phyloP scores from a whole-genome alignment of 2,797 vertebrate genomes.

The Sebastes reedi region DNA sequence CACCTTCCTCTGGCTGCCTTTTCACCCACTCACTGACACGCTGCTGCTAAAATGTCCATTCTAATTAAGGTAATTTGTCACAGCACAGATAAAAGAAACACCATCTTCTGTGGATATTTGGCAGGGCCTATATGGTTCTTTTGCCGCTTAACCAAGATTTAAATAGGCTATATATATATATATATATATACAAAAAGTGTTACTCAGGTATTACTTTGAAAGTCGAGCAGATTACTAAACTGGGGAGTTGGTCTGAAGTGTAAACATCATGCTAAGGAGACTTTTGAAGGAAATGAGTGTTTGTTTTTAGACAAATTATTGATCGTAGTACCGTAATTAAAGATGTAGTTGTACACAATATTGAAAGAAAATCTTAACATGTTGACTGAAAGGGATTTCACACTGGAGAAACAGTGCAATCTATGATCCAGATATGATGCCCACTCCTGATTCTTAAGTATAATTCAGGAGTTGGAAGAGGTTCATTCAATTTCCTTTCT shows the following conservation, averaged over 20 bases:
- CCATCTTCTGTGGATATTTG: neutral
- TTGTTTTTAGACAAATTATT: neutral
- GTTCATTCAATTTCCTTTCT: neutral
- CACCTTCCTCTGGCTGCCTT: slow-evolving; percentile 18
- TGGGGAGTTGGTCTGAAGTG: neutral
- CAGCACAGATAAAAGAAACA: neutral
- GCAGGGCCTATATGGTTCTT: neutral
- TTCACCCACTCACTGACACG: slow-evolving; percentile 25
- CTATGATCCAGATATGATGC: neutral
- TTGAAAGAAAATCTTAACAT: neutral
- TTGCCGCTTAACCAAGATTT: neutral
- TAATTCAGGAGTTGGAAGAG: neutral
- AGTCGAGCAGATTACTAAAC: neutral
- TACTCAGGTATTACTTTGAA: neutral
- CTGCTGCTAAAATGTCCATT: slow-evolving; percentile 6
- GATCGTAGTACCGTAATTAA: neutral
- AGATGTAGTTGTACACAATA: neutral
- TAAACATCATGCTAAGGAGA: neutral
- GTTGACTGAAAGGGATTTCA: neutral
- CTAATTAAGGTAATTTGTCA: slow-evolving; percentile 9
- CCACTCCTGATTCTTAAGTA: neutral
- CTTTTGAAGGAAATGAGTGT: neutral
- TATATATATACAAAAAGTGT: neutral
- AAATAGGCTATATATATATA: neutral
- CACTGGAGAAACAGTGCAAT: neutral